Conservation (phyloP, 2,797 vertebrate genomes). For the Poeciliopsis turneri region DNA sequence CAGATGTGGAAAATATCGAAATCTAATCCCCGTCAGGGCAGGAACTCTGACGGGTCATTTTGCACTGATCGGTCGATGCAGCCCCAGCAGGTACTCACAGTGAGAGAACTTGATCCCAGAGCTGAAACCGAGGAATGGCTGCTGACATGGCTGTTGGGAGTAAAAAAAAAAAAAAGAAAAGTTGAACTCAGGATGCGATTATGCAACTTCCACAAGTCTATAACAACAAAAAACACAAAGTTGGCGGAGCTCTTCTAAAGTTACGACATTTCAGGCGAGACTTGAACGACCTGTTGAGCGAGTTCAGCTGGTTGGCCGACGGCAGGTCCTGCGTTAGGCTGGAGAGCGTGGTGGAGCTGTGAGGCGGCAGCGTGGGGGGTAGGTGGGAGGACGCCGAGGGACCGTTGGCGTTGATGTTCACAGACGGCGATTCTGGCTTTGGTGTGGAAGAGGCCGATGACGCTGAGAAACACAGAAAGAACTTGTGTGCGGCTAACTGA, state of each 20-base stretch:
- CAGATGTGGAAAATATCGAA: not conserved
- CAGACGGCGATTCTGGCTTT: slow-evolving; percentile 87
- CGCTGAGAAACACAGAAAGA: slow-evolving; percentile 67
- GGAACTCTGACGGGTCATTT: not conserved
- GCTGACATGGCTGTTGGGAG: slow-evolving; percentile 83
- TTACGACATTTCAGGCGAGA: not conserved
- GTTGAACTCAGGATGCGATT: not conserved
- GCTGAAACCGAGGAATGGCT: slow-evolving; percentile 87
- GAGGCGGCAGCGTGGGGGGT: slow-evolving; percentile 80
- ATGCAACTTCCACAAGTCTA: not conserved
- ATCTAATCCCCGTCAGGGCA: not conserved
- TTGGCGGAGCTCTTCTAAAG: not conserved
- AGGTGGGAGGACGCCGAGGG: slow-evolving; percentile 82
- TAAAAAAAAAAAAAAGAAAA: slow-evolving; percentile 30
- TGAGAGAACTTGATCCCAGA: slow-evolving; percentile 82
- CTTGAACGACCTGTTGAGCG: slow-evolving; percentile 87
- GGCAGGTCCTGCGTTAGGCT: slow-evolving; percentile 86
- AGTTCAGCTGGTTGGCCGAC: slow-evolving; percentile 83
- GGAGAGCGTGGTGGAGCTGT: slow-evolving; percentile 80
- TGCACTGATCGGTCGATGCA: not conserved
- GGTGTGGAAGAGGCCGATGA: slow-evolving; percentile 84
- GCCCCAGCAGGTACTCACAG: slow-evolving; percentile 80
- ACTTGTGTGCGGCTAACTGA: not conserved
- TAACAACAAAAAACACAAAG: not conserved
- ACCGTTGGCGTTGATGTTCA: slow-evolving; percentile 82